Base-by-base conservation (phyloP, 2,888 invertebrate genomes). In the Eumacrocentrus americanus region DNA sequence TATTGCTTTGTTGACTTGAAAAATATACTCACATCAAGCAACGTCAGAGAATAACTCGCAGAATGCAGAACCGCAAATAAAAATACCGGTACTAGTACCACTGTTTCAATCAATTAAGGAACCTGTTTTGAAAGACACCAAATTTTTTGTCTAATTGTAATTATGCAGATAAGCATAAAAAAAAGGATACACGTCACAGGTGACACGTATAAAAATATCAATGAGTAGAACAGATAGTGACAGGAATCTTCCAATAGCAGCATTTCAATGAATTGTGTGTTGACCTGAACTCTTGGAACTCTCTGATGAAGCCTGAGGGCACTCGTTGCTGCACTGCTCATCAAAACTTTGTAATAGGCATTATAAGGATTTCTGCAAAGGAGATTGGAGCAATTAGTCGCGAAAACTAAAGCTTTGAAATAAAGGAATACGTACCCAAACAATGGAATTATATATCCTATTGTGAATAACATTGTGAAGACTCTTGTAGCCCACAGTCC, bases 271-370 rank as follows among this genome's bases (percentile, higher is more conserved):
- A 96, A 98, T 79, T 93, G 91, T 64, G 92, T 84, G 29, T 88
- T 91, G 58, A 98, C 83, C 60, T 90, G 86, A 71, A 96, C 91
- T 65, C 88, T 84, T 16, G 96, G 95, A 69, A 98, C 84, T 63
- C 98, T 87, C 81, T 99, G 98, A 82, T 98, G 98, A 68, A 99
- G 85, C 60, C 99, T 86, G 53, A 99, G 85, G 1, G 98, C 97
- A 72, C 95, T 97, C 3, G 94, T 94, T 3, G 98, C 98, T 11
- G 96, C 97, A 84, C 93, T 95, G 54, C 92, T 92, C 67, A 98
- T 85, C 66, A 99, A 83, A 12, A 94, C 94, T 83, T 96, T 94
- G 83, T 92, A 92, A 82, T 95, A 97, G 47, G 91, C 89, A 76
- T 91, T 93, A 74, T 88, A 87, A 25, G 90, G 86, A 78, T 87